Evolutionary conservation across 2,888 invertebrate genomes (phyloP).

Genomic region (Apotomis capreana): DNA sequence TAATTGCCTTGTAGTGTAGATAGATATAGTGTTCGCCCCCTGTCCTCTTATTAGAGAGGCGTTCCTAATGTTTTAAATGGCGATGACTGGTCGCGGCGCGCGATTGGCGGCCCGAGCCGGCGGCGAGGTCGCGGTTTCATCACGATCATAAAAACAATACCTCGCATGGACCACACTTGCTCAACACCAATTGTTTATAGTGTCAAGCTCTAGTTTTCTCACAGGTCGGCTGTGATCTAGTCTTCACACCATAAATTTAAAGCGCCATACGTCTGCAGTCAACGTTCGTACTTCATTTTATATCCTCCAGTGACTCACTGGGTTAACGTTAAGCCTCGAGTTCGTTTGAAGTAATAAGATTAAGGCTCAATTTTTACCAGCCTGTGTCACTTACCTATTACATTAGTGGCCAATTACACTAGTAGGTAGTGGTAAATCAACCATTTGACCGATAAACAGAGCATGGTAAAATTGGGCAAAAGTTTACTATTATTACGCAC

Average conservation of each 20-base stretch:
- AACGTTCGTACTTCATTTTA: too few relatives aligned
- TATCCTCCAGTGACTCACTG: too few relatives aligned
- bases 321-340: too few relatives aligned
- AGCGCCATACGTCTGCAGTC: background rate
- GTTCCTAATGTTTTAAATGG: constrained; percentile 73
- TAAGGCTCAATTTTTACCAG: too few relatives aligned
- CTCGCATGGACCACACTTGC: constrained; percentile 43
- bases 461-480: too few relatives aligned
- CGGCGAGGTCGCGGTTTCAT: constrained; percentile 77
- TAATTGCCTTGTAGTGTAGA: background rate
- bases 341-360: too few relatives aligned
- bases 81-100: constrained; percentile 69
- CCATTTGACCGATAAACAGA: too few relatives aligned
- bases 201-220: constrained; percentile 13
- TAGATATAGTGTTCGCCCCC: constrained; percentile 15
- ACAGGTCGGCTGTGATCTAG: constrained; percentile 7
- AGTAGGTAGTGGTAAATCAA: too few relatives aligned
- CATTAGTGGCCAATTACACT: too few relatives aligned
- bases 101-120: constrained; percentile 70
- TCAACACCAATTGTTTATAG: constrained; percentile 41
- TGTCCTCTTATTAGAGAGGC: constrained; percentile 43
- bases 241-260: background rate
- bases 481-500: too few relatives aligned
- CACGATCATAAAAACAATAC: constrained; percentile 69
- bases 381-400: too few relatives aligned